Evolutionary conservation across 2,888 invertebrate genomes (phyloP).

Genomic region (Diaphora mendica): DNA sequence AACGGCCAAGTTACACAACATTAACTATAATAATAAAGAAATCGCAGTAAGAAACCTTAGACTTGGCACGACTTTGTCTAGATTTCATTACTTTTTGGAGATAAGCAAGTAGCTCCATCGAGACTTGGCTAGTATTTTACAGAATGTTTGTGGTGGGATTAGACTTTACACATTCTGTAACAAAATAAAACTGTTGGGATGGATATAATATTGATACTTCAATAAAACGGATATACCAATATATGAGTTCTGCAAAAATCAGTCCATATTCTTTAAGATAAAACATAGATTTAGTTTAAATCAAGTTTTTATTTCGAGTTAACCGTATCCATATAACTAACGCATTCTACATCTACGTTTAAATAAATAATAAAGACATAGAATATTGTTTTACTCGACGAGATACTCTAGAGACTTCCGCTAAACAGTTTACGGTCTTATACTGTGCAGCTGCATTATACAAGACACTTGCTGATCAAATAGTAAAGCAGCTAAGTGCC

Average conservation of each 20-base stretch:
- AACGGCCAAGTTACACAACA: too few species aligned
- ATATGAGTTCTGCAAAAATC: neutral
- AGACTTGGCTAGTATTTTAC: too few species aligned
- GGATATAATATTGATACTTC: neutral
- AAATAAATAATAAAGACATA: neutral
- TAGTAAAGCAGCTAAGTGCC: slow-evolving; percentile 37
- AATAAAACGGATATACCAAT: neutral
- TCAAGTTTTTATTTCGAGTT: neutral
- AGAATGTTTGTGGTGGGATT: too few species aligned
- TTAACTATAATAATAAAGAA: too few species aligned
- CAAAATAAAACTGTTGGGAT: too few species aligned
- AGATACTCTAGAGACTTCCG: slow-evolving; percentile 19
- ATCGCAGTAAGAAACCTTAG: too few species aligned
- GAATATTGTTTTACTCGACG: neutral
- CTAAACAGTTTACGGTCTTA: slow-evolving; percentile 11
- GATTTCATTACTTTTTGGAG: too few species aligned
- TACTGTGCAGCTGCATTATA: slow-evolving; percentile 35
- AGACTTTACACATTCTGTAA: too few species aligned
- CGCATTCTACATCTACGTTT: neutral
- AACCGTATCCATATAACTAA: neutral
- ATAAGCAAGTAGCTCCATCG: too few species aligned
- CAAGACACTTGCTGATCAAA: slow-evolving; percentile 41
- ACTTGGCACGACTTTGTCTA: too few species aligned
- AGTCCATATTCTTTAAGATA: neutral
- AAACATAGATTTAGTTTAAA: neutral